Evolutionary conservation across 2,113 vertebrate genomes (phyloP).

Genomic region (Haliaeetus leucogaster): DNA sequence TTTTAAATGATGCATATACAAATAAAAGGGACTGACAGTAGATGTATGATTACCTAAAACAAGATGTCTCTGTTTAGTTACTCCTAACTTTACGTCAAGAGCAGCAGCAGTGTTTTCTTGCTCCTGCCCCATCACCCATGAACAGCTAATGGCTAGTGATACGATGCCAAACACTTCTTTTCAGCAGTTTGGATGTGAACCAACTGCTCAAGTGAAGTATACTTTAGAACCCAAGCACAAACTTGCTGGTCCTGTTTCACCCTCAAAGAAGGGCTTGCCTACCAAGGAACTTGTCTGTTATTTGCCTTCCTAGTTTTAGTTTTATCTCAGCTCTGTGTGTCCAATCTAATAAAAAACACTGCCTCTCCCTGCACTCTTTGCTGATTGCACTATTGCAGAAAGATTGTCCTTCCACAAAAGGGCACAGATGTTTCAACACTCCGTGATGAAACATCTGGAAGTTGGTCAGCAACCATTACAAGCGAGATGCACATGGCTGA

Average conservation of each 20-base stretch:
- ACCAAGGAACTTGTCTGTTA: not conserved
- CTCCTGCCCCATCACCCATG: not conserved
- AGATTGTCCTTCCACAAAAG: not conserved
- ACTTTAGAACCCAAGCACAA: not conserved
- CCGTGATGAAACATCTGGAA: not conserved
- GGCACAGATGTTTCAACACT: not conserved
- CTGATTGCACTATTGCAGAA: not conserved
- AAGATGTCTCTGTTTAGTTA: not conserved
- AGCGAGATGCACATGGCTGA: not conserved
- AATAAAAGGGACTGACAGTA: not conserved
- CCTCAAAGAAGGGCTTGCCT: not conserved
- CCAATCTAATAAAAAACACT: not conserved
- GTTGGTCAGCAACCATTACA: not conserved
- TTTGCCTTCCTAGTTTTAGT: not conserved
- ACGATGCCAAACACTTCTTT: not conserved
- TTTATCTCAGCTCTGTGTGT: not conserved
- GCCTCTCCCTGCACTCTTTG: not conserved
- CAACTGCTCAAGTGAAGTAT: not conserved
- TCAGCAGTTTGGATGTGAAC: not conserved
- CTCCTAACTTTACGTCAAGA: not conserved
- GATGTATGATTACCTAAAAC: not conserved
- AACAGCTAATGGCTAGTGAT: not conserved
- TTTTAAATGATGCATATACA: not conserved
- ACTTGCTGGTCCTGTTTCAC: not conserved
- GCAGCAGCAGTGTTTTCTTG: not conserved